Percentiles rank a stretch among this genome's conserved stretches.
Conservation (phyloP, 2,113 vertebrate species). For the Nothoprocta pentlandii region DNA sequence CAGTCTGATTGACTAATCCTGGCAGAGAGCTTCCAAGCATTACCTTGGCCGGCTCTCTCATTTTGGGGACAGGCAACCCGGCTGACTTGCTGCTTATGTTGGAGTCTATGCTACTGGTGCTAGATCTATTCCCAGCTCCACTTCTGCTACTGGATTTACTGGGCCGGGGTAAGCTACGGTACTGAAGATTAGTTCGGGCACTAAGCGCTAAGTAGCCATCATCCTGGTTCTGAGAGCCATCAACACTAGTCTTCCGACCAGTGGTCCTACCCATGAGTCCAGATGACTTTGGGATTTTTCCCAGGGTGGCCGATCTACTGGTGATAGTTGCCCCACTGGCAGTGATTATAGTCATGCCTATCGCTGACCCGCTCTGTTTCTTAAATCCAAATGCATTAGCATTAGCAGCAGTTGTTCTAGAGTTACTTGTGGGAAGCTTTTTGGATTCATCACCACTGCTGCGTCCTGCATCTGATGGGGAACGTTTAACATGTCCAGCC, state of each 20-base stretch:
- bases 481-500: slow-evolving; percentile 88
- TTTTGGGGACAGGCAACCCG: slow-evolving; percentile 83
- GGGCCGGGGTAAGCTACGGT: slow-evolving; percentile 95
- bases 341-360: slow-evolving; percentile 89
- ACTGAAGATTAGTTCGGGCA: slow-evolving; percentile 93
- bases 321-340: slow-evolving; percentile 94
- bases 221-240: slow-evolving; percentile 89
- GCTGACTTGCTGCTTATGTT: slow-evolving; percentile 88
- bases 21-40: slow-evolving; percentile 81
- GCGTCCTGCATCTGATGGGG: slow-evolving; percentile 93
- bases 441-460: slow-evolving; percentile 94
- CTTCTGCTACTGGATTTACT: slow-evolving; percentile 89
- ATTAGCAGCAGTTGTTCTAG: slow-evolving; percentile 82
- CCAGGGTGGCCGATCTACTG: slow-evolving; percentile 95
- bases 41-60: slow-evolving; percentile 83
- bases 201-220: slow-evolving; percentile 90
- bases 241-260: slow-evolving; percentile 84
- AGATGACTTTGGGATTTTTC: slow-evolving; percentile 94
- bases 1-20: slow-evolving; percentile 92
- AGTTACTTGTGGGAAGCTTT: slow-evolving; percentile 83
- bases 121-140: slow-evolving; percentile 92
- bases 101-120: slow-evolving; percentile 98
- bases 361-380: slow-evolving; percentile 85
- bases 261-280: slow-evolving; percentile 82
- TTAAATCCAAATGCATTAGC: slow-evolving; percentile 96